Evolutionary conservation across 2,797 vertebrate genomes (phyloP), one percentile per base, ranked within the genome.

Genomic region (Pantherophis alleghaniensis): DNA sequence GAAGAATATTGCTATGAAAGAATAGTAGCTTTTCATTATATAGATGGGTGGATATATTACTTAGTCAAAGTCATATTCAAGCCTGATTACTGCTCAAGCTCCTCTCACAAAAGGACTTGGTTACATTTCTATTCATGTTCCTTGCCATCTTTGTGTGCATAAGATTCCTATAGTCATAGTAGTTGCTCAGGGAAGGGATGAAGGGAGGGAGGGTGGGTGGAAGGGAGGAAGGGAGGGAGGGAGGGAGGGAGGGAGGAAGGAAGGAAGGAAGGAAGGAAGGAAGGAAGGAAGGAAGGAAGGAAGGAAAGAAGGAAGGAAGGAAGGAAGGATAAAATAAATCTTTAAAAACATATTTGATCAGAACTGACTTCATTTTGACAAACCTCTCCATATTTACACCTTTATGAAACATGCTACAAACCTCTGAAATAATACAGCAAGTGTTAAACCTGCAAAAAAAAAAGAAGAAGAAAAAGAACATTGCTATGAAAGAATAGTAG

Each of bases 1-100:
- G 47, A 51, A 95, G 96, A 96, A 97, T 96, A 97, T 96, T 95
- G 96, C 97, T 96, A 97, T 96, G 95, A 97, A 96, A 96, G 94
- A 96, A 97, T 97, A 96, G 98, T 97, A 95, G 96, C 97, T 96
- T 97, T 97, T 97, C 97, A 97, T 98, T 97, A 98, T 97, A 96
- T 94, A 97, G 97, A 94, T 91, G 95, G 95, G 96, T 95, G 89
- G 96, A 95, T 96, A 96, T 95, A 96, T 97, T 96, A 96, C 94
- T 94, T 95, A 97, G 97, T 97, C 97, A 96, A 95, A 97, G 96
- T 96, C 93, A 93, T 95, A 96, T 96, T 96, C 96, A 97, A 97
- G 96, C 32, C 32, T 32, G 32, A 32, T 32, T 32, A 32, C 32
- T 32, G 32, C 32, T 32, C 32, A 32, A 32, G 32, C 32, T 32